Evolutionary conservation across 2,797 vertebrate genomes (phyloP).

Genomic region (Pampus argenteus): DNA sequence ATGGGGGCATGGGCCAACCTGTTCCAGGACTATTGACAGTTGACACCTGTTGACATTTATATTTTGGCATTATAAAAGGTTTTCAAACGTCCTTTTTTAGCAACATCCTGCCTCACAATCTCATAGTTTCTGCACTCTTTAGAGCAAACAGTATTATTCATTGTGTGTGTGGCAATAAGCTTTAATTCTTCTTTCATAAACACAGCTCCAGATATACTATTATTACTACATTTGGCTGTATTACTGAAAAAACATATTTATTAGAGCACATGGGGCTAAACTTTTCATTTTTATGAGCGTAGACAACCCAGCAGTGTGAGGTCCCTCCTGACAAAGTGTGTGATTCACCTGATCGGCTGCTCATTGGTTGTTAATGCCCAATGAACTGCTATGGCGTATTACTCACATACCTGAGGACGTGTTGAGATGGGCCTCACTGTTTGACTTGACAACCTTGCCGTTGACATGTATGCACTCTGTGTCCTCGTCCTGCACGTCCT

Average conservation of each 20-base stretch:
- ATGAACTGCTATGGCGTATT: background rate
- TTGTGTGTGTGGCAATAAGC: background rate
- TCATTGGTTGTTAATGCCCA: slow-evolving; percentile 20
- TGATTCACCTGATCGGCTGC: slow-evolving; percentile 40
- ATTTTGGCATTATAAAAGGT: background rate
- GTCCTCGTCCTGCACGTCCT: slow-evolving; percentile 79
- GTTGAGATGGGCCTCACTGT: slow-evolving; percentile 91
- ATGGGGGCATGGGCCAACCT: background rate
- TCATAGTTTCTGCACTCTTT: background rate
- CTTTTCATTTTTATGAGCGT: background rate
- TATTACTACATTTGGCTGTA: too few relatives aligned
- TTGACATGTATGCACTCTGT: slow-evolving; percentile 76
- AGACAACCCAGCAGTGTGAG: slow-evolving; percentile 4
- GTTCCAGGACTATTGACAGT: background rate
- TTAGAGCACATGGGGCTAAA: background rate
- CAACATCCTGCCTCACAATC: background rate
- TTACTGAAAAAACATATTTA: slow-evolving; percentile 4
- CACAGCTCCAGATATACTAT: background rate
- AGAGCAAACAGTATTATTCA: background rate
- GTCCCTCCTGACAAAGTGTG: slow-evolving; percentile 5
- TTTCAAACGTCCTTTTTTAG: background rate
- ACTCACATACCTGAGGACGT: slow-evolving; percentile 86
- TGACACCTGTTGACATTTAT: background rate
- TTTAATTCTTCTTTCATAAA: background rate
- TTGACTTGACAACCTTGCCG: slow-evolving; percentile 92